Evolutionary conservation across 2,888 invertebrate species (phyloP).

Genomic region (Cremastobaeus sp.): DNA sequence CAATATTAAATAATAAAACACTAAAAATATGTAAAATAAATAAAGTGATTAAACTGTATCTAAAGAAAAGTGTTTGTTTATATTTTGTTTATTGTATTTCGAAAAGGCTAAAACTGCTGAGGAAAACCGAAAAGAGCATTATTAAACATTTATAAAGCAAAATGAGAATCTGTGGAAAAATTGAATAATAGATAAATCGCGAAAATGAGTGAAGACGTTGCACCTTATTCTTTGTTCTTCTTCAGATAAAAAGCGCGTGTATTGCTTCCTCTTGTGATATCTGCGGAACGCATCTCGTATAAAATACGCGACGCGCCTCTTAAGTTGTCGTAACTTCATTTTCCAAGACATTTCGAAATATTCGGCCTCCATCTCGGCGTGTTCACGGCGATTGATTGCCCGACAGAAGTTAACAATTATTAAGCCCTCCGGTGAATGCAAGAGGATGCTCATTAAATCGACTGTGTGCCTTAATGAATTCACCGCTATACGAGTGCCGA

Average conservation of each 20-base stretch:
- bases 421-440: constrained; percentile 47
- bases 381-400: constrained; percentile 31
- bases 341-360: constrained; percentile 74
- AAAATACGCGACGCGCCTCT: constrained; percentile 67
- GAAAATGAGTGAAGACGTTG: no score
- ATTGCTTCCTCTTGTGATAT: constrained; percentile 79
- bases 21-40: no score
- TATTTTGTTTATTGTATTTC: no score
- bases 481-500: constrained; percentile 13
- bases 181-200: no score
- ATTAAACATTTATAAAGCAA: no score
- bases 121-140: no score
- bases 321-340: constrained; percentile 68
- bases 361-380: constrained; percentile 69
- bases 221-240: constrained; percentile 84
- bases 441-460: constrained; percentile 49
- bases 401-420: constrained; percentile 43
- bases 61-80: no score
- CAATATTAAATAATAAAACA: no score
- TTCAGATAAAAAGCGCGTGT: constrained; percentile 83
- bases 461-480: constrained; percentile 33
- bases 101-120: no score
- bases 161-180: no score
- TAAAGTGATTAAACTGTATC: no score
- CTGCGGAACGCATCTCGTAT: constrained; percentile 63